Evolutionary conservation across 2,797 vertebrate species (phyloP), one percentile per base, ranked within the genome.

Genomic region (Hydrocynus forskahlii): DNA sequence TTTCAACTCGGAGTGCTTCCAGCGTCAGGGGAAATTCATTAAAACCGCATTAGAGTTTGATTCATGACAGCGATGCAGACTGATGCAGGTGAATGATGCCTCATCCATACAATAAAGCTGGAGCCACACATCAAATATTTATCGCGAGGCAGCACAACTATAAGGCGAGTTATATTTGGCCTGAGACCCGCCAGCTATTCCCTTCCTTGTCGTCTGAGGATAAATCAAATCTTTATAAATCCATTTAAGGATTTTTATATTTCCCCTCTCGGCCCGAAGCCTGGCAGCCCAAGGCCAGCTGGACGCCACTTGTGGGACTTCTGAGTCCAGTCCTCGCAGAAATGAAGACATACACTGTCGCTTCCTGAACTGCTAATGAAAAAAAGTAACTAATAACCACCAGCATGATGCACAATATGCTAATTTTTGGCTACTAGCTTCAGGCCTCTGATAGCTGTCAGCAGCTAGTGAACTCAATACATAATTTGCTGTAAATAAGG

Each of bases 211-310:
- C 72, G 50, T 81, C 84, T 71, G 55, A 76, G 45, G 60, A 83
- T 86, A 86, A 84, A 87, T 88, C 83, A 85, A 79, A 86, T 72
- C 81, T 87, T 85, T 85, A 85, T 84, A 81, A 83, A 84, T 84
- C 76, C 78, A 68, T 76, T 86, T 81, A 80, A 82, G 66, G 70
- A 85, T 83, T 85, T 86, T 79, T 83, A 85, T 78, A 78, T 80
- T 84, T 83, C 69, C 78, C 76, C 66, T 76, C 67, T 64, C 79
- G 55, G 48, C 75, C 48, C 17, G 5, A 78, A 60, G 81, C 74
- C 68, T 82, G 62, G 78, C 60, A 38, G 82, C 81, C 82, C 3
- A 7, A 57, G 82, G 67, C 85, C 88, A 87, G 86, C 78, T 86
- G 83, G 83, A 86, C 71, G 45, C 62, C 76, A 83, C 21, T 68